Conservation (phyloP, 2,113 vertebrate species). For the Trinectes maculatus region DNA sequence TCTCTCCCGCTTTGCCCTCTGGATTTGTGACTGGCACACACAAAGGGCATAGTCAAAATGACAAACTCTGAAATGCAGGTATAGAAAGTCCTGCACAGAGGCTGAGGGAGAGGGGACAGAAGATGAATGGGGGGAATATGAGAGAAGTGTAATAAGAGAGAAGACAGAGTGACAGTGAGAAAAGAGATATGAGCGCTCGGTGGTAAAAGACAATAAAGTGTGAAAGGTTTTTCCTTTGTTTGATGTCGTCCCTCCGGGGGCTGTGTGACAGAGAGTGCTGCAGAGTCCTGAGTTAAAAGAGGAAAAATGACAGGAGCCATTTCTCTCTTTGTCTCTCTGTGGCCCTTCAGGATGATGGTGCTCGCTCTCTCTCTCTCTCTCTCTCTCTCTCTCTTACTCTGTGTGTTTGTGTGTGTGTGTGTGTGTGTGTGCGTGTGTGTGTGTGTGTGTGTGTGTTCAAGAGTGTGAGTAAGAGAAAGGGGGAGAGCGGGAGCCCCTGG, state of each 20-base stretch:
- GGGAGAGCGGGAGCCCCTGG: constrained; percentile 54
- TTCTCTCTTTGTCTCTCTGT: constrained; percentile 68
- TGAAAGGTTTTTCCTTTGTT: constrained; percentile 75
- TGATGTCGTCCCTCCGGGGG: constrained; percentile 71
- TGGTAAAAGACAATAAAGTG: constrained; percentile 78
- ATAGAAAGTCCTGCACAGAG: constrained; percentile 39
- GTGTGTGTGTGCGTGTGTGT: constrained; percentile 27
- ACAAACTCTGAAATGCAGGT: constrained; percentile 71
- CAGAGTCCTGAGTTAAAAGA: constrained; percentile 73
- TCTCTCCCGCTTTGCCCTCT: constrained; percentile 22
- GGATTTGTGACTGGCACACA: constrained; percentile 56
- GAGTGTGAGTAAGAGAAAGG: constrained; percentile 15
- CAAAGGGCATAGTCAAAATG: constrained; percentile 65
- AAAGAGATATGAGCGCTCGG: constrained; percentile 73
- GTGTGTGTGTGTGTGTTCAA: constrained; percentile 26
- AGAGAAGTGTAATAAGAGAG: constrained; percentile 45
- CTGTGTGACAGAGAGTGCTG: constrained; percentile 65
- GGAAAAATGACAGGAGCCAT: constrained; percentile 76
- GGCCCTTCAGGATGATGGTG: constrained; percentile 64
- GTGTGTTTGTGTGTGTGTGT: constrained; percentile 38
- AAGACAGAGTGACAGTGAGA: constrained; percentile 40
- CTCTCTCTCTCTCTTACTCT: too few species aligned
- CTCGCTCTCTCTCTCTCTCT: too few species aligned
- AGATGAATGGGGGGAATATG: constrained; percentile 63
- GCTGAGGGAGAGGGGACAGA: constrained; percentile 10